Base-by-base conservation (phyloP, 2,797 vertebrate genomes). In the Acomys russatus region DNA sequence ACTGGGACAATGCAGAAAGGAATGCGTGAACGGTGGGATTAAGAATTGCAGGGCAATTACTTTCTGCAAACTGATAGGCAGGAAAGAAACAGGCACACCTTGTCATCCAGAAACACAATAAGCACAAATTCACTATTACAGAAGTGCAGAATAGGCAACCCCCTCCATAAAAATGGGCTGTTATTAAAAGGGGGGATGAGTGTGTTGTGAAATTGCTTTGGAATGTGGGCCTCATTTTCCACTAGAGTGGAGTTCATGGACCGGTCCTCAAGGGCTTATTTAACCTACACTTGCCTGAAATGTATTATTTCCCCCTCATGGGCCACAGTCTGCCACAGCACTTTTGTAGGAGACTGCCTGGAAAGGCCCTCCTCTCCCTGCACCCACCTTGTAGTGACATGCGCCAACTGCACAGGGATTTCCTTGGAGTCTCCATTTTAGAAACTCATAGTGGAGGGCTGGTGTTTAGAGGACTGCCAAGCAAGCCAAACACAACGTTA, bases 81-180 rank as follows among this genome's bases (percentile, higher is more conserved):
- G 92, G 92, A 88, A 92, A 94, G 95, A 97, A 97, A 97, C 92
- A 96, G 94, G 93, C 95, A 54, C 91, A 98, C 92, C 96, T 97
- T 94, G 88, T 90, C 77, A 94, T 54, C 79, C 63, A 89, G 94
- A 96, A 96, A 94, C 92, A 97, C 92, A 97, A 93, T 89, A 90
- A 95, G 93, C 85, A 91, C 94, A 96, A 91, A 68, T 92, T 96
- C 94, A 94, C 96, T 96, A 66, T 96, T 93, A 84, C 92, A 83
- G 94, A 96, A 89, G 38, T 91, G 84, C 33, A 38, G 61, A 88
- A 68, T 59, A 85, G 84, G 63, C 84, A 78, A 30, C n/a, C 88
- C 54, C 56, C 71, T n/a, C 70, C 0, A 2, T 91, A 79, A 97
- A 95, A 94, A 89, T 63, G 44, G 85, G 70, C 88, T 96, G 93